Conservation (phyloP, 30 jellyfish, hydroid and myxozoan genomes). For the Pelagia noctiluca region DNA sequence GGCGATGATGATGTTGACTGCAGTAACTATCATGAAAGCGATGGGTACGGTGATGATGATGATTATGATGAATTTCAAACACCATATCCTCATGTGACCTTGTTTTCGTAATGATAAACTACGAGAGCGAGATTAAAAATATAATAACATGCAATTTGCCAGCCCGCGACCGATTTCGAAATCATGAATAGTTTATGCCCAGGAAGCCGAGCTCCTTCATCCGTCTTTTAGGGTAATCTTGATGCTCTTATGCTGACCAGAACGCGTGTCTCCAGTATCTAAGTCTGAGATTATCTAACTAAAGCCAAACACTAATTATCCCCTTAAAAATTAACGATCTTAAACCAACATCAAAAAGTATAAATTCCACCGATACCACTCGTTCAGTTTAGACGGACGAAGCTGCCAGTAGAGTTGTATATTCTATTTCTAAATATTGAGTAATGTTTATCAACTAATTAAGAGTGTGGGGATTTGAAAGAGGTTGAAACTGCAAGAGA, state of each 20-base stretch:
- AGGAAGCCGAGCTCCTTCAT: no score
- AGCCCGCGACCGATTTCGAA: background rate
- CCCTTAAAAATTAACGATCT: constrained; percentile 50
- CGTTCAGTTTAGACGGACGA: background rate
- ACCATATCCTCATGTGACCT: background rate
- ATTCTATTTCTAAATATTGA: background rate
- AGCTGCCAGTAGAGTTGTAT: background rate
- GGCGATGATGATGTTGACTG: no score
- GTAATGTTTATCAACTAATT: no score
- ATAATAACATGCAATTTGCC: background rate
- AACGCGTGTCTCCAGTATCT: constrained; percentile 31
- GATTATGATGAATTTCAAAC: background rate
- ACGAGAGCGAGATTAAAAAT: background rate
- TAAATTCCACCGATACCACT: constrained; percentile 2
- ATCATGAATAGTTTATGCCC: background rate
- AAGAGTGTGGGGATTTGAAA: background rate
- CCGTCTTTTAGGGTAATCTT: no score
- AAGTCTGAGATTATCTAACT: constrained; percentile 64
- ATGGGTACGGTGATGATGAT: no score
- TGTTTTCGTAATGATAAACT: no score
- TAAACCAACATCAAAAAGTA: constrained; percentile 49
- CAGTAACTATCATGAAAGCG: no score
- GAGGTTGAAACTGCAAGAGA: background rate
- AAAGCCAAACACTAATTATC: constrained; percentile 63
- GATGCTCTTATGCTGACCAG: constrained; percentile 14